Conservation (phyloP, 2,888 invertebrate genomes). For the Pedicia rivosa region DNA sequence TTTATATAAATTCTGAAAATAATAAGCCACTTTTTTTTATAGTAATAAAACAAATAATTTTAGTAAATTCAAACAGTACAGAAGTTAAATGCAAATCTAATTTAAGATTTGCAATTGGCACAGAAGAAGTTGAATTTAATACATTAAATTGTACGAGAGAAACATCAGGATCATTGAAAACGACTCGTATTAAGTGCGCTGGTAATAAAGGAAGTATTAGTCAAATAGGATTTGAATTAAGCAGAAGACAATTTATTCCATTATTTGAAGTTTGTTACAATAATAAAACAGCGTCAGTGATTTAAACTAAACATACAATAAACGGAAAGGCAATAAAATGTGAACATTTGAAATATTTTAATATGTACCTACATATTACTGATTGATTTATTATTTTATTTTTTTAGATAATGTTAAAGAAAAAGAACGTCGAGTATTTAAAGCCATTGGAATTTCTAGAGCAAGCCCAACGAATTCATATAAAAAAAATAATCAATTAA, state of each 20-base stretch:
- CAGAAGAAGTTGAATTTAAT: neutral
- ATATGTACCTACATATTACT: neutral
- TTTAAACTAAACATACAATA: slow-evolving; percentile 23
- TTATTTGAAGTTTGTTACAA: slow-evolving; percentile 25
- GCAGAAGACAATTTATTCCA: slow-evolving; percentile 9
- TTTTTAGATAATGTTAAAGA: slow-evolving; percentile 9
- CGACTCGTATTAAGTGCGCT: slow-evolving; percentile 1
- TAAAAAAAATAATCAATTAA: slow-evolving; percentile 20
- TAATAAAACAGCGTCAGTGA: slow-evolving; percentile 17
- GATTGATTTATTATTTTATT: neutral
- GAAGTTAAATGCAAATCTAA: neutral
- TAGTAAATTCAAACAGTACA: too few species aligned
- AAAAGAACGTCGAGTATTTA: slow-evolving; percentile 19
- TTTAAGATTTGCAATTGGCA: neutral
- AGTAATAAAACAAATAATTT: too few species aligned
- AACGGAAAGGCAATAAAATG: slow-evolving; percentile 23
- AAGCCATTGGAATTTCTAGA: slow-evolving; percentile 17
- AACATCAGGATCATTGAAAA: neutral
- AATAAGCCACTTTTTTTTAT: too few species aligned
- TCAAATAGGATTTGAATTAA: slow-evolving; percentile 8
- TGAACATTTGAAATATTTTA: slow-evolving; percentile 14
- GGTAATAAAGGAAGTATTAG: slow-evolving; percentile 1
- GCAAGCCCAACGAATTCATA: slow-evolving; percentile 18
- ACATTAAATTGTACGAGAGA: slow-evolving; percentile 2
- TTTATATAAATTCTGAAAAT: too few species aligned